Base-by-base conservation (phyloP, 2,888 invertebrate species). In the Acanthosoma haemorrhoidale region DNA sequence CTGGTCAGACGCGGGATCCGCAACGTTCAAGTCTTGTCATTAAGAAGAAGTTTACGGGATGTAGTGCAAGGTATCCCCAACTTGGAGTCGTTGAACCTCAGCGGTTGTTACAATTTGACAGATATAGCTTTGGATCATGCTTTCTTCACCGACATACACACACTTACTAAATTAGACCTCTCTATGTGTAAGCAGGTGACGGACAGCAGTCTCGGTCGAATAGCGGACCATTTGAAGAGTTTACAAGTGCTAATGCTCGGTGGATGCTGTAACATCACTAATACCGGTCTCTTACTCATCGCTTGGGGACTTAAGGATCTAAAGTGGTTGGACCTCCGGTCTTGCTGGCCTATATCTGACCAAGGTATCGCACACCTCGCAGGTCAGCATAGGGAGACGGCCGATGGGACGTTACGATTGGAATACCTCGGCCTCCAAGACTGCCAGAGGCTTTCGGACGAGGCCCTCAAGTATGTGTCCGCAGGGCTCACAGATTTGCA, bases 181-280 rank as follows among this genome's bases (percentile, higher is more conserved):
- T 94, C 94, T 58, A 82, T 96, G 71, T 96, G 96, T 82, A 96
- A 96, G 81, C 95, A 95, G 83, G 90, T 96, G 72, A 93, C 94
- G n/a, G 96, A 96, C 80, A 88, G 88, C 31, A 91, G 93, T 66
- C 84, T 96, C 29, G 88, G 89, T 16, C 84, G 90, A 77, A 94
- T 96, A 81, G 91, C 93, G 51, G 90, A 91, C 79, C 88, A 88
- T 77, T 82, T 94, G 61, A 90, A 88, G 80, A 94, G 93, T 80
- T 84, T 96, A 71, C 92, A 94, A 78, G 88, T 88, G 32, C 82
- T 96, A 67, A 94, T 96, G 77, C 82, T 96, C 66, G 95, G 95
- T 15, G 96, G 96, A 2, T 96, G 96, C 80, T 89, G 90, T 78
- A 91, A 92, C 79, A 87, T 96, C 68, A 93, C 94, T 59, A 94